These are phyloP conservation scores for Strigamia transsilvanica DNA, from an alignment of 2,888 invertebrate species.

Conservation along the genomic window DNA sequence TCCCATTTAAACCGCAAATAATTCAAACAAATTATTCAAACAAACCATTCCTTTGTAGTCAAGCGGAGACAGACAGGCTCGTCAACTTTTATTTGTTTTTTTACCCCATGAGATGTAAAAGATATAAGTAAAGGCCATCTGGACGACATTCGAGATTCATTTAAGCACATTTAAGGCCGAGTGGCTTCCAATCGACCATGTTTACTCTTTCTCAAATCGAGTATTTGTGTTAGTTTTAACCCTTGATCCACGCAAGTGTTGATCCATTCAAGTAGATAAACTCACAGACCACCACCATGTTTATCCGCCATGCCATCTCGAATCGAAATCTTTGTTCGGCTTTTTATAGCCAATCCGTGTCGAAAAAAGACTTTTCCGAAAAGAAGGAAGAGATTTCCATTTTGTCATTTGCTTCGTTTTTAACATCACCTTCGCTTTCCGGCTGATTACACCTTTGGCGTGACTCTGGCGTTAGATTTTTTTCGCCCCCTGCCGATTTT, in stretches of 20 bases:
- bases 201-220: constrained; percentile 29
- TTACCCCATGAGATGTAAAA: neutral
- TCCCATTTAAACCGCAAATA: neutral
- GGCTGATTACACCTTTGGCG: constrained; percentile 39
- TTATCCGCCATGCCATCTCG: constrained; percentile 1
- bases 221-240: constrained; percentile 37
- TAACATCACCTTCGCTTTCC: constrained; percentile 42
- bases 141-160: constrained; percentile 22
- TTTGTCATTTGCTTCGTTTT: constrained; percentile 48
- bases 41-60: neutral
- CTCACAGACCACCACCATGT: neutral
- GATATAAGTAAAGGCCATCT: neutral
- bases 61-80: neutral
- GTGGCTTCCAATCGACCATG: neutral
- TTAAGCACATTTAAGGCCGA: constrained; percentile 8
- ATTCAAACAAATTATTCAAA: neutral
- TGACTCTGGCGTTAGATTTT: constrained; percentile 17
- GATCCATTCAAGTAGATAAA: constrained; percentile 41
- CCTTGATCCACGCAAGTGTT: constrained; percentile 36
- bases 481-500: constrained; percentile 1
- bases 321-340: neutral
- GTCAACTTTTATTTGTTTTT: constrained; percentile 4
- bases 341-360: constrained; percentile 26
- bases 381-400: constrained; percentile 22
- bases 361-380: constrained; percentile 22